These are phyloP conservation scores for Centropristis striata DNA, from an alignment of 2,113 vertebrate species.

Conservation along the genomic window DNA sequence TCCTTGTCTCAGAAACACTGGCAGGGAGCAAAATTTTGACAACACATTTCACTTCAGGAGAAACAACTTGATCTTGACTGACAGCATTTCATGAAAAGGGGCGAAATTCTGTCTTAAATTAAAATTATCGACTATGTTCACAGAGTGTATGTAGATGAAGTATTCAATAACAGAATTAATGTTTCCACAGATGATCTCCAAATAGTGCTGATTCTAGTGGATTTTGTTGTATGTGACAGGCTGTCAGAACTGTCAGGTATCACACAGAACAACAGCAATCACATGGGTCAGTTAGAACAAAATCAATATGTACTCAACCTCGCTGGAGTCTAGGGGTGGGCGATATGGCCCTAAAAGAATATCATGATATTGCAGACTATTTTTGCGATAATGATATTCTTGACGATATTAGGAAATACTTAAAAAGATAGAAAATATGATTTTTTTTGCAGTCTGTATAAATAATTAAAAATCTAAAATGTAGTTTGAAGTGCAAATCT, in stretches of 20 bases:
- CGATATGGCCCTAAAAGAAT: too few relatives aligned
- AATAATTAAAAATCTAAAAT: too few relatives aligned
- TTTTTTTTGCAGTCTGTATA: too few relatives aligned
- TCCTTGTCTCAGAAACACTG: conserved; percentile 8
- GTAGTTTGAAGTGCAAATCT: too few relatives aligned
- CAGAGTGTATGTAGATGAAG: background rate
- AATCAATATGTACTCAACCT: conserved; percentile 39
- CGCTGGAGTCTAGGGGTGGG: too few relatives aligned
- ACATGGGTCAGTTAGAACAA: conserved; percentile 1
- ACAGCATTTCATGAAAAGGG: background rate
- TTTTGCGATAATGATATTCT: too few relatives aligned
- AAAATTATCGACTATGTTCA: background rate
- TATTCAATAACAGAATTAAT: background rate
- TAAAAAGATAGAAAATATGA: too few relatives aligned
- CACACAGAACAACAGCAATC: conserved; percentile 1
- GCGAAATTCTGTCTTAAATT: background rate
- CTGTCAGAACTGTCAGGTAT: conserved; percentile 7
- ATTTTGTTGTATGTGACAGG: background rate
- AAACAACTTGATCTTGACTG: background rate
- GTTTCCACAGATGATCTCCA: background rate
- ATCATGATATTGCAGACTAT: too few relatives aligned
- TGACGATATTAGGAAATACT: too few relatives aligned
- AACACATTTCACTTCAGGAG: background rate
- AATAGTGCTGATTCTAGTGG: background rate
- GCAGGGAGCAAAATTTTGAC: background rate